Evolutionary conservation across 2,797 vertebrate species (phyloP).

Genomic region (Enteromius unitaeniatus): DNA sequence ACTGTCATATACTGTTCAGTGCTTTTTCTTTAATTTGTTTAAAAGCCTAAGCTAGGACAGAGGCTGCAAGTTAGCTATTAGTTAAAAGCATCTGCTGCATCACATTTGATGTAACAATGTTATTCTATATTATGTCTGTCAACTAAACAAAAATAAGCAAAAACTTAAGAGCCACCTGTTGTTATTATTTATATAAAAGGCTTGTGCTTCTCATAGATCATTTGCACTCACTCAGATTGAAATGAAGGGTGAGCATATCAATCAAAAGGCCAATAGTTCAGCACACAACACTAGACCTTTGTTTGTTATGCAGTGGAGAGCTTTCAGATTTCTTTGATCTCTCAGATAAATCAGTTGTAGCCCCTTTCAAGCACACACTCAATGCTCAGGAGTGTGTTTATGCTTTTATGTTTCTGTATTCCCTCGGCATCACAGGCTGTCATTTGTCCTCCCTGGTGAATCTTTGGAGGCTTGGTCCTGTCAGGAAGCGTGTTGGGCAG

Average conservation of each 20-base stretch:
- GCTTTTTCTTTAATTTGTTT: neutral
- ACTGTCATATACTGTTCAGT: neutral
- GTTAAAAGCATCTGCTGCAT: conserved; percentile 6
- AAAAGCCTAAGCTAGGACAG: neutral
- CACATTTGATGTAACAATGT: neutral
- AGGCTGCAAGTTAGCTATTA: neutral
- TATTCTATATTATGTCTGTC: neutral
- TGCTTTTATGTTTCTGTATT: conserved; percentile 48
- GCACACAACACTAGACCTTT: conserved; percentile 6
- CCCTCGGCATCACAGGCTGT: conserved; percentile 35
- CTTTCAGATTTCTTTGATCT: conserved; percentile 42
- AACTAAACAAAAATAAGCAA: neutral
- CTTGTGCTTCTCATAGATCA: conserved; percentile 1
- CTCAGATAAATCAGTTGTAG: conserved; percentile 9
- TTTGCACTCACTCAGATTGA: conserved; percentile 18
- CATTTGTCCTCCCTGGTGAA: conserved; percentile 43
- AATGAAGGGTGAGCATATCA: conserved; percentile 4
- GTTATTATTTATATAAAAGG: conserved; percentile 5
- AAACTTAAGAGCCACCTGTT: neutral
- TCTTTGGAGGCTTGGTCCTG: conserved; percentile 38
- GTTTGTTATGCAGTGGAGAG: conserved; percentile 14
- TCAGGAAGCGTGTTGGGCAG: conserved; percentile 43
- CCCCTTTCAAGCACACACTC: conserved; percentile 17
- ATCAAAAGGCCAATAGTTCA: conserved; percentile 19
- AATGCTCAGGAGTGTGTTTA: conserved; percentile 35